Conservation (phyloP, 2,888 invertebrate genomes). For the Leptinotarsa peninsularis region DNA sequence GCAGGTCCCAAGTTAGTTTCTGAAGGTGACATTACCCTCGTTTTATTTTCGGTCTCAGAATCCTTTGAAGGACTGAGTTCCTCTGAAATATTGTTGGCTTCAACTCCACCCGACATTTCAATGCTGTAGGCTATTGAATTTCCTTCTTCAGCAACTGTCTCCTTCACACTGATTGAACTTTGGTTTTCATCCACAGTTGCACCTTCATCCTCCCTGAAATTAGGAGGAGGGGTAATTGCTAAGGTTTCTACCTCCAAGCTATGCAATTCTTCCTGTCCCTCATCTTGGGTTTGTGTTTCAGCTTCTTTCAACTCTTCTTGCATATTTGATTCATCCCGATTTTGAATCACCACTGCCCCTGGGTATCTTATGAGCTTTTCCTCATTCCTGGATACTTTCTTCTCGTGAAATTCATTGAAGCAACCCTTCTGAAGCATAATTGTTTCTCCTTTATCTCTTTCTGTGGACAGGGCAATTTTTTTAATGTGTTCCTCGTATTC, state of each 20-base stretch:
- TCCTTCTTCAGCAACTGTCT: conserved; percentile 5
- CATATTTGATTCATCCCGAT: neutral
- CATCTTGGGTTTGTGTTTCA: neutral
- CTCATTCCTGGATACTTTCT: conserved; percentile 48
- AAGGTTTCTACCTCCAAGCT: neutral
- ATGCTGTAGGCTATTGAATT: too few relatives aligned
- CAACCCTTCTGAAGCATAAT: conserved; percentile 59
- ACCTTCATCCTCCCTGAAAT: conserved; percentile 4
- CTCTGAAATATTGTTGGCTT: neutral
- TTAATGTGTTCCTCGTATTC: conserved; percentile 54
- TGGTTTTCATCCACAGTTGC: neutral
- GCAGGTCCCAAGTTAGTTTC: neutral
- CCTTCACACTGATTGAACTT: neutral
- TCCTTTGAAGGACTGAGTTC: neutral
- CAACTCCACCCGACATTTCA: neutral
- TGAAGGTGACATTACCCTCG: neutral
- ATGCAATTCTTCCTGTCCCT: neutral
- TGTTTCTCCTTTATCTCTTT: conserved; percentile 55
- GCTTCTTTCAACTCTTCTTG: conserved; percentile 6
- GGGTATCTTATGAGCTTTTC: conserved; percentile 38
- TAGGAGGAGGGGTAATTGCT: neutral
- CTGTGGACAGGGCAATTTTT: conserved; percentile 51
- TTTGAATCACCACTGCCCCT: conserved; percentile 45
- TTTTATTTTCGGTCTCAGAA: neutral
- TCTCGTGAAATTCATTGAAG: conserved; percentile 59